Evolutionary conservation across 1,140 invertebrate genomes (phyloP), one percentile per base, ranked within the genome.

Genomic region (Charaxes varanes): DNA sequence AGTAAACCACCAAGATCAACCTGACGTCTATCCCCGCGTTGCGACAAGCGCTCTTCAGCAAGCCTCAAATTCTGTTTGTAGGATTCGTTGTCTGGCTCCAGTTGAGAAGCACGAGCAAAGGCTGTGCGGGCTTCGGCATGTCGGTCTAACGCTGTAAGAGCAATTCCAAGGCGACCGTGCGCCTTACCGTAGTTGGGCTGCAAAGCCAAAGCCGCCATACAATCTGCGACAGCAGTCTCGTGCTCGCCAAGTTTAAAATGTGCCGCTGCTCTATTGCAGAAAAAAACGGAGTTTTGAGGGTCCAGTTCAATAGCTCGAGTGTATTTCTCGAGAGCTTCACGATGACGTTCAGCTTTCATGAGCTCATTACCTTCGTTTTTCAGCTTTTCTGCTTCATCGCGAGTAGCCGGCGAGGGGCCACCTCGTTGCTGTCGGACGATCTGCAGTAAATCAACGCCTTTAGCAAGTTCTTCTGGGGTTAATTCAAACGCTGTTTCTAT

Each of bases 111-210:
- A 58, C 93, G 94, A 53, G 91, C 87, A 80, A 97, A 99, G 24
- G 93, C 92, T 35, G 92, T 88, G 33, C 91, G 89, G 0, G 97
- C 97, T 64, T 96, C 91, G 34, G 89, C 88, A 66, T 93, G 92
- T 53, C 91, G 88, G 31, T 93, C 90, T 36, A 97, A 77, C 68
- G 92, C 93, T 1, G 94, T 93, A 58, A 95, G 93, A 1, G 96
- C 96, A 38, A 98, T 88, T n/a, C 93, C 91, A 74, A 98, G 88
- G 58, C 97, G 88, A 3, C 95, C 94, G 86, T 97, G 97, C 2
- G 97, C 97, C 86, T 99, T 98, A 43, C 94, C 92, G 72, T 99
- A 99, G 18, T 89, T 88, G 0, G 93, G 91, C 82, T 99, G 95
- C 50, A 99, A 90, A 21, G 90, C 86, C 22, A 99, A 84, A 4